Conservation (phyloP, 1,140 invertebrate species). For the Caerostris extrusa region DNA sequence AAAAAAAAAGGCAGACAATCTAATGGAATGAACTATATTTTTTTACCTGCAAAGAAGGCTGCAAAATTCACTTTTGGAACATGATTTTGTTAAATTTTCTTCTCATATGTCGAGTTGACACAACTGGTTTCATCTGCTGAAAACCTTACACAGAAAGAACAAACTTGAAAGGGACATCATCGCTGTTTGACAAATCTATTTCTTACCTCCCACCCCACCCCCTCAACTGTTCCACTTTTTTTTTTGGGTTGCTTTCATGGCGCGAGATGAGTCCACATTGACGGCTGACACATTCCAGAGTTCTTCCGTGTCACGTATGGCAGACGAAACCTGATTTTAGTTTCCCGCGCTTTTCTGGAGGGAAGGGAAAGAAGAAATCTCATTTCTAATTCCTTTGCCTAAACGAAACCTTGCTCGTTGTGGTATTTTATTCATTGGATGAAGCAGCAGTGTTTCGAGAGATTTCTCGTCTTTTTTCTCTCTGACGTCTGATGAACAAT, state of each 20-base stretch:
- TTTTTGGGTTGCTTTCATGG: not conserved
- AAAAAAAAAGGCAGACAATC: too few species aligned
- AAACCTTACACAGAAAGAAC: not conserved
- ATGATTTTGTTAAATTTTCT: not conserved
- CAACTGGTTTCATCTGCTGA: not conserved
- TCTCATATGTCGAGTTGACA: not conserved
- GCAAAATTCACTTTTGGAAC: too few species aligned
- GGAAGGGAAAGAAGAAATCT: too few species aligned
- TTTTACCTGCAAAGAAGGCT: too few species aligned
- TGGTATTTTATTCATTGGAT: too few species aligned
- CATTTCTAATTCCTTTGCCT: too few species aligned
- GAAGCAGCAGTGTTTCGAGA: too few species aligned
- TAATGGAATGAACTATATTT: too few species aligned
- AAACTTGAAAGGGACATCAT: too few species aligned
- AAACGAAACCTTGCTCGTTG: too few species aligned
- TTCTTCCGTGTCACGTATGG: not conserved
- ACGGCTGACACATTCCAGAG: not conserved
- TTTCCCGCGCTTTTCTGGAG: not conserved
- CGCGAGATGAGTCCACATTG: not conserved
- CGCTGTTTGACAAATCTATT: not conserved
- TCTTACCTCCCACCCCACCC: not conserved
- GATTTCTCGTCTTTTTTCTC: too few species aligned
- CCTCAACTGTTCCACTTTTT: not conserved
- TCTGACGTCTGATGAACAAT: too few species aligned
- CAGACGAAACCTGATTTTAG: slow-evolving; percentile 6